Conservation (phyloP, 2,888 invertebrate genomes). For the Conops quadrifasciatus region DNA sequence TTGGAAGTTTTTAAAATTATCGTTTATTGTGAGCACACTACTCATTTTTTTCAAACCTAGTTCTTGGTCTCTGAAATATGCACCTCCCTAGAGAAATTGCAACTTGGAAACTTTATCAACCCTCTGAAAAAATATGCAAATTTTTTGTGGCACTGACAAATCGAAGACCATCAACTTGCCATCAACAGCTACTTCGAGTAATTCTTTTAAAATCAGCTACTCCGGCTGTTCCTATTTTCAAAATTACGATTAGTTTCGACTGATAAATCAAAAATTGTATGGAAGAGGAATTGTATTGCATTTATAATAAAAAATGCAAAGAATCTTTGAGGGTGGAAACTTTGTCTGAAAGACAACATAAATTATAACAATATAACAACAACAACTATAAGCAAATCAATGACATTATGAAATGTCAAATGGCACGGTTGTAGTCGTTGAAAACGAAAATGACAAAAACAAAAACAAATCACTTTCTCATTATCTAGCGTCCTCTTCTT, state of each 20-base stretch:
- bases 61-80: not conserved
- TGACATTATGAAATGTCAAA: constrained; percentile 25
- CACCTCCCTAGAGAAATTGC: constrained; percentile 51
- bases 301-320: not conserved
- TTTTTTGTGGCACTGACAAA: constrained; percentile 3
- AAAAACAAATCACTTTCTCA: constrained; percentile 18
- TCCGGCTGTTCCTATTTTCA: not conserved
- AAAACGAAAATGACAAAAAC: not conserved
- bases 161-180: not conserved
- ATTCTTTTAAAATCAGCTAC: constrained; percentile 2
- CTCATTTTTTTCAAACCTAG: too few relatives aligned
- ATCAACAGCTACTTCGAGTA: constrained; percentile 5
- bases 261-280: constrained; percentile 18
- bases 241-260: constrained; percentile 10
- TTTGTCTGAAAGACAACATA: not conserved
- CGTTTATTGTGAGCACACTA: not conserved
- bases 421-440: constrained; percentile 9
- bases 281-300: not conserved
- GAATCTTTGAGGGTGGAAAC: not conserved
- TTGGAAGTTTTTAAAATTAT: too few relatives aligned
- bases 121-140: constrained; percentile 12
- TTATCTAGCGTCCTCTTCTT: not conserved
- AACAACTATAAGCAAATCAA: constrained; percentile 15
- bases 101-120: constrained; percentile 36
- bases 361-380: constrained; percentile 21